Evolutionary conservation across 1,140 invertebrate species (phyloP).

Genomic region (Cydia amplana): DNA sequence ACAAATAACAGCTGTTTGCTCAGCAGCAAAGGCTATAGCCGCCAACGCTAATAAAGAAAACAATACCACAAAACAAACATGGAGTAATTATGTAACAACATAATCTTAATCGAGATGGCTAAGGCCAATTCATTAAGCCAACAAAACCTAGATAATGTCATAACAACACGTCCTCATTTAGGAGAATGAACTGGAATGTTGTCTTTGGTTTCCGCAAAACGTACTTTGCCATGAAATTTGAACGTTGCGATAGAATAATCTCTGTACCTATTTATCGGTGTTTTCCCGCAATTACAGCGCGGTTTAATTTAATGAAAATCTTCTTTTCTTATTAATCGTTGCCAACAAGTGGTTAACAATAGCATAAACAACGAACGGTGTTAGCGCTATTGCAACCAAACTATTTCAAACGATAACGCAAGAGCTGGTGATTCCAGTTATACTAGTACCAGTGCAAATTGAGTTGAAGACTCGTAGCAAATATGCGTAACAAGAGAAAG

Average conservation of each 20-base stretch:
- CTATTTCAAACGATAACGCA: background rate
- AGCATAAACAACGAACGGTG: slow-evolving; percentile 3
- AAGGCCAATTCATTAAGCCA: background rate
- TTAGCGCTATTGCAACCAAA: slow-evolving; percentile 7
- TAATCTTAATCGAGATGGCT: background rate
- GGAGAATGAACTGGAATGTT: too few species aligned
- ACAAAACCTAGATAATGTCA: too few species aligned
- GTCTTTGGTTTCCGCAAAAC: too few species aligned
- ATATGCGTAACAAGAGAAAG: background rate
- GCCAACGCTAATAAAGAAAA: background rate
- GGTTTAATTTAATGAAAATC: slow-evolving; percentile 14
- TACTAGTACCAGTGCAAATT: background rate
- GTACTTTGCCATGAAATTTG: background rate
- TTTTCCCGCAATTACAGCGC: background rate
- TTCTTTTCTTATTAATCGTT: slow-evolving; percentile 18
- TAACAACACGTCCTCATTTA: too few species aligned
- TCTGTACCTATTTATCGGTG: background rate
- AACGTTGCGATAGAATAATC: background rate
- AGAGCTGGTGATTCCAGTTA: background rate
- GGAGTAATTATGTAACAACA: background rate
- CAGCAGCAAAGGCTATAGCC: background rate
- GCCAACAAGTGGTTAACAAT: background rate
- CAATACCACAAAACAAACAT: background rate
- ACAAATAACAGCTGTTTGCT: background rate
- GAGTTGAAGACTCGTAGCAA: background rate